These are phyloP conservation scores for Crotophaga sulcirostris DNA, from an alignment of 2,113 vertebrate species.

Conservation along the genomic window DNA sequence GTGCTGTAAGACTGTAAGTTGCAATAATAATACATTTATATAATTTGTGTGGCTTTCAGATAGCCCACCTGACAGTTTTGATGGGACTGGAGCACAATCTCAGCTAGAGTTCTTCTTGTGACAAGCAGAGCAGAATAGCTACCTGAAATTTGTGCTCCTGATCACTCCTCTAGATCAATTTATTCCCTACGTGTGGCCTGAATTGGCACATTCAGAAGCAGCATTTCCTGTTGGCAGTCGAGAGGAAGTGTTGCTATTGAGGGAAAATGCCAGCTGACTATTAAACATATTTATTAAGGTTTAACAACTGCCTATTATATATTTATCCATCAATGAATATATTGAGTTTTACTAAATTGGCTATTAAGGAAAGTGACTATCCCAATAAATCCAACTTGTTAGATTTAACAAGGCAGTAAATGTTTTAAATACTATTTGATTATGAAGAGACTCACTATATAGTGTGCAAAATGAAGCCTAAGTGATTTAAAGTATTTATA, in stretches of 20 bases:
- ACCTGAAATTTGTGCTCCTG: background rate
- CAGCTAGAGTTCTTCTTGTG: background rate
- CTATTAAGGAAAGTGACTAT: constrained; percentile 61
- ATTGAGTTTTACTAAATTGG: constrained; percentile 51
- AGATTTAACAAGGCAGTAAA: constrained; percentile 66
- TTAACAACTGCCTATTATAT: constrained; percentile 10
- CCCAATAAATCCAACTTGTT: constrained; percentile 54
- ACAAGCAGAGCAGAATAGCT: background rate
- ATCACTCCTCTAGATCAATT: background rate
- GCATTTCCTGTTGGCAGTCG: constrained; percentile 48
- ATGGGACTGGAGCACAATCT: background rate
- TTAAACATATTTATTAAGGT: constrained; percentile 51
- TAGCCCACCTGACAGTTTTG: background rate
- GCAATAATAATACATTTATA: background rate
- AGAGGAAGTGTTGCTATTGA: constrained; percentile 26
- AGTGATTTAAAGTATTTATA: background rate
- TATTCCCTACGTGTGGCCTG: background rate
- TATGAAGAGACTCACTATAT: constrained; percentile 31
- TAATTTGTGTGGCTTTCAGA: background rate
- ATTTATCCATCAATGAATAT: constrained; percentile 19
- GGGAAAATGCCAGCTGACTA: constrained; percentile 23
- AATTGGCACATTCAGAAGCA: constrained; percentile 39
- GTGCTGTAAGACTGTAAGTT: background rate
- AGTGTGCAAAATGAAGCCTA: background rate
- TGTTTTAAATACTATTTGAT: constrained; percentile 52